Conservation (phyloP, 2,797 vertebrate genomes). For the Avahi laniger region DNA sequence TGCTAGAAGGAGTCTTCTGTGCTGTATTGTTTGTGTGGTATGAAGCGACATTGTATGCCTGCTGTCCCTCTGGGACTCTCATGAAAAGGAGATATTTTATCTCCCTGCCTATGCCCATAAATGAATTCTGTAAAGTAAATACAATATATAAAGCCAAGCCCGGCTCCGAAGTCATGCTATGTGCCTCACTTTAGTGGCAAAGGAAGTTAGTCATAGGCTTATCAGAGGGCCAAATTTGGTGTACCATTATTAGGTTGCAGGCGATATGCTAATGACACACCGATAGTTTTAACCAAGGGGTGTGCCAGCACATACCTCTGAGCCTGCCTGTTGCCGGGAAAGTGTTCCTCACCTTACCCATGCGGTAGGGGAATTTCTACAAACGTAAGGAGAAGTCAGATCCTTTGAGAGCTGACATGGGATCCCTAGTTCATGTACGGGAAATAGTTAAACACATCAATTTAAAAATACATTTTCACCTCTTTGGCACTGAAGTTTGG, state of each 20-base stretch:
- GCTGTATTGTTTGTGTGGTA: conserved; percentile 58
- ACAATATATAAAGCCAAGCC: conserved; percentile 25
- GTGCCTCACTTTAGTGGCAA: neutral
- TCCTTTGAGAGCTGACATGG: neutral
- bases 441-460: neutral
- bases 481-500: neutral
- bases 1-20: conserved; percentile 66
- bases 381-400: neutral
- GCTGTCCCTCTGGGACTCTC: conserved; percentile 59
- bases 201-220: conserved; percentile 43
- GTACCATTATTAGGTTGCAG: neutral
- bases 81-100: conserved; percentile 63
- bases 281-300: neutral
- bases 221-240: neutral
- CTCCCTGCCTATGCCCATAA: conserved; percentile 41
- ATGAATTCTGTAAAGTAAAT: conserved; percentile 61
- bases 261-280: neutral
- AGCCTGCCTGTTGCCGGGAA: neutral
- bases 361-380: neutral
- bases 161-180: neutral
- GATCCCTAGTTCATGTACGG: neutral
- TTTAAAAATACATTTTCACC: neutral
- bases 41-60: conserved; percentile 59
- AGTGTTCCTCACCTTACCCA: neutral
- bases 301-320: neutral